Conservation (phyloP, 2,113 vertebrate genomes). For the Cettia cetti region DNA sequence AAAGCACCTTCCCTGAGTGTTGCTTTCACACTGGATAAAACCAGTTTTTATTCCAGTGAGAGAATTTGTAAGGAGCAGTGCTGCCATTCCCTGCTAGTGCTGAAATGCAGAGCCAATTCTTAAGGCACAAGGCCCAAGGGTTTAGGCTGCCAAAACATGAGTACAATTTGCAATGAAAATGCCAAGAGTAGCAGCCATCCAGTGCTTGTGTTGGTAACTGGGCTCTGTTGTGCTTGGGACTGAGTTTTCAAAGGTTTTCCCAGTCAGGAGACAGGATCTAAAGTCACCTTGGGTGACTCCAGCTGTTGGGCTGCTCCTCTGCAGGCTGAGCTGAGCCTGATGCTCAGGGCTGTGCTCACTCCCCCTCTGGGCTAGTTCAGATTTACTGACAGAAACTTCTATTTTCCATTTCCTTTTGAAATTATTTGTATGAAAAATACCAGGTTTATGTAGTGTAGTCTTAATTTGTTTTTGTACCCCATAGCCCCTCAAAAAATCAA, state of each 20-base stretch:
- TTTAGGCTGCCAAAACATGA: background rate
- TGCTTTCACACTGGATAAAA: background rate
- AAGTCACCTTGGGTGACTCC: background rate
- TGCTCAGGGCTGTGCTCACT: background rate
- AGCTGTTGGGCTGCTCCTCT: background rate
- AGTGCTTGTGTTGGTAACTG: background rate
- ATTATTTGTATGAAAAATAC: background rate
- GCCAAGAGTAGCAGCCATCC: background rate
- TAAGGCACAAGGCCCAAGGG: background rate
- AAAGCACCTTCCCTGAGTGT: background rate
- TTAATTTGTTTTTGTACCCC: background rate
- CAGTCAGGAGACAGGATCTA: background rate
- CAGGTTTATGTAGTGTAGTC: background rate
- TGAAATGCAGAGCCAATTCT: background rate
- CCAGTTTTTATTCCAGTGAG: background rate
- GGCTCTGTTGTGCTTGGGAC: background rate
- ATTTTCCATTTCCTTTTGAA: background rate
- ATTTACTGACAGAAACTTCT: background rate
- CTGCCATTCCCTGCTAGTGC: background rate
- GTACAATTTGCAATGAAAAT: background rate
- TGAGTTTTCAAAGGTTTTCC: background rate
- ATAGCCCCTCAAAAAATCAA: background rate
- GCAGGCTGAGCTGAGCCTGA: background rate
- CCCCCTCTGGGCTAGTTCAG: background rate
- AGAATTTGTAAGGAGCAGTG: background rate